Evolutionary conservation across 2,888 invertebrate genomes (phyloP).

Genomic region (Fissipunctia ypsillon): DNA sequence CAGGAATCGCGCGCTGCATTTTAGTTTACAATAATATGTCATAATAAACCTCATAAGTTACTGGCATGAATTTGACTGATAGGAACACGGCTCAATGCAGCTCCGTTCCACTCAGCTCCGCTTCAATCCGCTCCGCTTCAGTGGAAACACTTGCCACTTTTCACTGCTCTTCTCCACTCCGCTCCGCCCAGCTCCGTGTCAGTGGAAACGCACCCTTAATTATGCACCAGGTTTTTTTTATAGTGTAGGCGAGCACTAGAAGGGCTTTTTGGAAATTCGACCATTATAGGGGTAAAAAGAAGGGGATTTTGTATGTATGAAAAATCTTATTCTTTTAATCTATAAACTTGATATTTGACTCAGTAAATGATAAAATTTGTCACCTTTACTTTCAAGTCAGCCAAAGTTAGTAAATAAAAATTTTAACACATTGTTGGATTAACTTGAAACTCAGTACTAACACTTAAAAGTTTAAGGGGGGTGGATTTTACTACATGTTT

Average conservation of each 20-base stretch:
- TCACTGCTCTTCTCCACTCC: no score
- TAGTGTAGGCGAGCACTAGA: neutral
- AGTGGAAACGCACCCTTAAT: no score
- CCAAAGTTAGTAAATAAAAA: neutral
- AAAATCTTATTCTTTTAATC: neutral
- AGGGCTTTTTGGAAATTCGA: neutral
- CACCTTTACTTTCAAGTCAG: neutral
- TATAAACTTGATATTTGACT: neutral
- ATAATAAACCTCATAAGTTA: no score
- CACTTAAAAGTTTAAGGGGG: no score
- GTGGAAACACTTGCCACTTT: no score
- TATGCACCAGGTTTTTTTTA: neutral
- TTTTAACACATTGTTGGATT: neutral
- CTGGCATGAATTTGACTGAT: no score
- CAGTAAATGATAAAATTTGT: neutral
- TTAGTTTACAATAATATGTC: no score
- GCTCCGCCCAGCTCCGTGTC: no score
- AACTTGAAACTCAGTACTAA: neutral
- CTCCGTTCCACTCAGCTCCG: no score
- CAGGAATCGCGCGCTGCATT: no score
- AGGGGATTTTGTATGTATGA: neutral
- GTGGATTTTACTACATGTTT: neutral
- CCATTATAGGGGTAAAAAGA: neutral
- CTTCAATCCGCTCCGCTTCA: no score
- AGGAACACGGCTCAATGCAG: no score